Evolutionary conservation across 2,797 vertebrate species (phyloP).

Genomic region (Lemur catta): DNA sequence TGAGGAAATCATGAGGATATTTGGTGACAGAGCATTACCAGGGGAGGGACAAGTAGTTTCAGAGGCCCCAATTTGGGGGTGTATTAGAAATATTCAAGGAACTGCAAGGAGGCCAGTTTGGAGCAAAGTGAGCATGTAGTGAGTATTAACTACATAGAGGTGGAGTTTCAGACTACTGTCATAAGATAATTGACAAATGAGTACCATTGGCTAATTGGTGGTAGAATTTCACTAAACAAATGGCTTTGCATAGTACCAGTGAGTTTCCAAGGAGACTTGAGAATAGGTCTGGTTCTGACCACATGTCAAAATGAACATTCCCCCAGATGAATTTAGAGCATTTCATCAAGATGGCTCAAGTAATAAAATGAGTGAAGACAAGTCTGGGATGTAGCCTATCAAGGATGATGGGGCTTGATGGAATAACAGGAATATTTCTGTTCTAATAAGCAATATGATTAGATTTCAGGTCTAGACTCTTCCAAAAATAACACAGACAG

Average conservation of each 20-base stretch:
- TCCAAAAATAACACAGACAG: constrained; percentile 24
- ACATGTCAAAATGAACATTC: not conserved
- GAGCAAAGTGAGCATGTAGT: not conserved
- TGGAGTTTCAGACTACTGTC: not conserved
- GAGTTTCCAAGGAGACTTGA: not conserved
- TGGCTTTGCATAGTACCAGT: not conserved
- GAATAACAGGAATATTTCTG: not conserved
- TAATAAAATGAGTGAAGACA: not conserved
- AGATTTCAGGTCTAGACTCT: constrained; percentile 35
- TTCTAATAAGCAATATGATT: not conserved
- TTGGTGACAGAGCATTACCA: not conserved
- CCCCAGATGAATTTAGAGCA: not conserved
- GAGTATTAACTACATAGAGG: not conserved
- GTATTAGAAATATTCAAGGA: not conserved
- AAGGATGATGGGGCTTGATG: not conserved
- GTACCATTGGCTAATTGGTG: not conserved
- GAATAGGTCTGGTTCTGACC: not conserved
- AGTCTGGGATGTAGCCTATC: not conserved
- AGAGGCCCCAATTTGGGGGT: not conserved
- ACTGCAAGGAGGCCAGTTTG: not conserved
- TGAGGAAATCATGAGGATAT: not conserved
- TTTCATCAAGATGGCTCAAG: not conserved
- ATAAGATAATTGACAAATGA: not conserved
- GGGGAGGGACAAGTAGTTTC: not conserved
- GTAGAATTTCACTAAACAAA: not conserved